Conservation (phyloP, 2,888 invertebrate genomes). For the Megaustenia siamemsis region DNA sequence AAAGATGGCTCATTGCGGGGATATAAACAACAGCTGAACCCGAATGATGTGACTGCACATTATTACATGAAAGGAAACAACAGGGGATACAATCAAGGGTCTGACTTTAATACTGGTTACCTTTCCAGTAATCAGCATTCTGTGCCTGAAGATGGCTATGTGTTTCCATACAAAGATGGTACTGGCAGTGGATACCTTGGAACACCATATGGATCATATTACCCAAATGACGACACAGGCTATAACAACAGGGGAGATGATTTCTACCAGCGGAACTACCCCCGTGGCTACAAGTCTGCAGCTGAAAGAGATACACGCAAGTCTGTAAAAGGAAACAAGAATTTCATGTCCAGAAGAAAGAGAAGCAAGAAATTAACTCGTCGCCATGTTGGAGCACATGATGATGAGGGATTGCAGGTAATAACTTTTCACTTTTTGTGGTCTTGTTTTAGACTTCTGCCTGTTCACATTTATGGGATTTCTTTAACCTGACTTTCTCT, state of each 20-base stretch:
- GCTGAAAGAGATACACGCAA: background rate
- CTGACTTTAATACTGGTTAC: constrained; percentile 1
- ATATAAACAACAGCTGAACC: background rate
- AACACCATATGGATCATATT: constrained; percentile 39
- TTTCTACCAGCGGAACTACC: constrained; percentile 17
- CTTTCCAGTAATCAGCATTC: background rate
- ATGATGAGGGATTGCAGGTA: constrained; percentile 77
- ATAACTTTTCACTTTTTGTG: background rate
- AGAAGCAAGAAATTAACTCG: constrained; percentile 36
- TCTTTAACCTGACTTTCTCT: no score
- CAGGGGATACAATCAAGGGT: constrained; percentile 1
- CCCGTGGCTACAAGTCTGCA: constrained; percentile 23
- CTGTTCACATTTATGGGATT: no score
- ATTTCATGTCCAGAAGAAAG: background rate
- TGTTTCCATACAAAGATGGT: constrained; percentile 33
- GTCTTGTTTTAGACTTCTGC: no score
- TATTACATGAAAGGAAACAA: constrained; percentile 16
- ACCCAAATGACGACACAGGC: background rate
- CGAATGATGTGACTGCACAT: background rate
- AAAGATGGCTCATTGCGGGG: background rate
- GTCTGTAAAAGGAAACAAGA: no score
- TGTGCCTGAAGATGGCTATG: constrained; percentile 28
- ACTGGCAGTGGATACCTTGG: constrained; percentile 1
- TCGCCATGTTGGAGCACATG: constrained; percentile 81
- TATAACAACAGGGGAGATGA: constrained; percentile 21